Evolutionary conservation across 1,140 invertebrate genomes (phyloP), one percentile per base, ranked within the genome.

Genomic region (Pseudomyrmex concolor): DNA sequence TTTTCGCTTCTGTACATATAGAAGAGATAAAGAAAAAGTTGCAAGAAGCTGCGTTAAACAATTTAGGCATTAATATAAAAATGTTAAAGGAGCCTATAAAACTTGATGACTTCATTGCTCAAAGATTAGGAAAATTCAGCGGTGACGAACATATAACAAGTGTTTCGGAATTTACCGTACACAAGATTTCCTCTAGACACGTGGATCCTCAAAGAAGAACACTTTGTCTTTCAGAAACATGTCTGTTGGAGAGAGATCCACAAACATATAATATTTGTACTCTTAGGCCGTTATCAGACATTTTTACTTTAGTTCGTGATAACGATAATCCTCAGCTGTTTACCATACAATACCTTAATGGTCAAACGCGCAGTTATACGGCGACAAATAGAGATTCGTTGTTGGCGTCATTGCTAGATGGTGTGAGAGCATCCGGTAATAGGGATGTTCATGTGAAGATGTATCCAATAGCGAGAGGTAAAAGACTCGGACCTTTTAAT

Each of bases 401-500:
- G 64, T 92, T 99, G 64, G 99, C 99, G 1, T 99, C 99, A 4
- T 93, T 99, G 13, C 93, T 99, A 80, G 99, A 99, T 94, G 98
- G 98, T 60, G 98, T 99, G 12, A 95, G 99, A 88, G 98, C 98
- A 17, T 98, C 98, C 34, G 99, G 99, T 1, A 99, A 99, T 93
- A 95, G 97, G 90, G 98, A 99, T 95, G 97, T 99, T n/a, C 98
- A 99, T 94, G 97, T 99, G 2, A 97, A 97, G 90, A 99, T 99
- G 95, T 95, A 94, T 67, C 95, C 95, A 17, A 98, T 98, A 62
- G 95, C 97, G 60, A 95, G 98, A 81, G 98, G 98, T 0, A 97
- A 97, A 89, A 95, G 99, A 84, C 95, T 99, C 81, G 97, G 98
- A 55, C 99, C 99, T 25, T 95, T 99, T 59, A 97, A 96, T 91